These are phyloP conservation scores for Sylvia borin DNA, from an alignment of 2,797 vertebrate species.

Conservation along the genomic window DNA sequence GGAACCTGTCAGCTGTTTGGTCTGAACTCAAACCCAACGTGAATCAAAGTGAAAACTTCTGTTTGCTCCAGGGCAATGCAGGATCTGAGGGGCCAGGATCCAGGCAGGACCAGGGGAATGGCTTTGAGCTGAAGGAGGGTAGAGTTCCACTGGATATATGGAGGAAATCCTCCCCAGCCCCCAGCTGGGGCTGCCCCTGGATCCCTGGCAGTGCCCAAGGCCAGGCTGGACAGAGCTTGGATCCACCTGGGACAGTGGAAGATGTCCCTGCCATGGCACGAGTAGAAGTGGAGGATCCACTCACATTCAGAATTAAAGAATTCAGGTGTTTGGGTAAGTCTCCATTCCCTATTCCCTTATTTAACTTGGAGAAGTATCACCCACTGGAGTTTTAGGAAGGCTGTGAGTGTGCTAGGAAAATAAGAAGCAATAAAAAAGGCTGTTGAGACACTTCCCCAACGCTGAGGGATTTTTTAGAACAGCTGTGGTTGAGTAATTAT, in stretches of 20 bases:
- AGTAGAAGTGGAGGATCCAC: neutral
- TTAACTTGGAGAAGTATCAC: neutral
- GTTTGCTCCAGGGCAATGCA: neutral
- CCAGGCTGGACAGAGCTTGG: neutral
- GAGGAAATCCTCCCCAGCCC: neutral
- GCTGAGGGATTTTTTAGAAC: neutral
- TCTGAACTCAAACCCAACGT: accelerated
- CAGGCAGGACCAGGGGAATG: neutral
- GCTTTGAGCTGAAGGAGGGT: neutral
- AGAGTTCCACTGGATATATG: accelerated
- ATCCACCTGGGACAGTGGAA: neutral
- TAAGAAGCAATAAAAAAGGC: neutral
- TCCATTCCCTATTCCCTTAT: neutral
- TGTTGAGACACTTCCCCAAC: neutral
- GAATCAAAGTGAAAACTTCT: neutral
- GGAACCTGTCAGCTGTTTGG: too few relatives aligned
- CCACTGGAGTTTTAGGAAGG: neutral
- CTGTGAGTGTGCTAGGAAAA: neutral
- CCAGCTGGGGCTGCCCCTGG: neutral
- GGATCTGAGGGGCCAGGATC: neutral
- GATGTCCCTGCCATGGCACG: neutral
- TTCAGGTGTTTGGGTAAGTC: neutral
- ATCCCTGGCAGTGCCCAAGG: neutral
- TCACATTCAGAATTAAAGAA: neutral
- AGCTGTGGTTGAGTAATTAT: neutral